These are phyloP conservation scores for Chauna torquata DNA, from an alignment of 2,113 vertebrate species.

Conservation along the genomic window DNA sequence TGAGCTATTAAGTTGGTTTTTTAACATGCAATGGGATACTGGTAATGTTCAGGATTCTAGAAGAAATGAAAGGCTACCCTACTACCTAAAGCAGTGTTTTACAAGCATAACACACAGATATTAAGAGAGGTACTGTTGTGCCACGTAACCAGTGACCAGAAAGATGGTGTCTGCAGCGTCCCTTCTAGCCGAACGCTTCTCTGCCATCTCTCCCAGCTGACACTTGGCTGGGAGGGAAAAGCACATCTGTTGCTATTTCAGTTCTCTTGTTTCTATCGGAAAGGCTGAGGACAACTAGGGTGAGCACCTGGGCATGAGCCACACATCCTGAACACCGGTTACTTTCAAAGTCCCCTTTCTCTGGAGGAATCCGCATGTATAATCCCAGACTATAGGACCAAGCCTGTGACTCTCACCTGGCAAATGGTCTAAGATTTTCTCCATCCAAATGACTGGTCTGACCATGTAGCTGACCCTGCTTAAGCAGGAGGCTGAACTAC, in stretches of 20 bases:
- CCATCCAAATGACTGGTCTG: neutral
- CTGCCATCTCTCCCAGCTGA: neutral
- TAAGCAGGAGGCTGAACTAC: neutral
- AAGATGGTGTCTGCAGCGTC: neutral
- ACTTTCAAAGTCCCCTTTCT: neutral
- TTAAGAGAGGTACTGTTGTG: neutral
- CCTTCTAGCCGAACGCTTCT: neutral
- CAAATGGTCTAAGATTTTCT: neutral
- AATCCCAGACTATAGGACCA: neutral
- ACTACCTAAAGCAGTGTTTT: neutral
- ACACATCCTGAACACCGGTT: neutral
- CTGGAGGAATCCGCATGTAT: neutral
- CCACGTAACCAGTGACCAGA: neutral
- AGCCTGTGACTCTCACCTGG: neutral
- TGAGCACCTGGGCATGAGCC: neutral
- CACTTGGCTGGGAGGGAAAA: neutral
- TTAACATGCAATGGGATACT: neutral
- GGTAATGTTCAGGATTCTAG: neutral
- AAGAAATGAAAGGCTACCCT: neutral
- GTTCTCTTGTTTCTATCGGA: neutral
- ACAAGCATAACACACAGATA: no score
- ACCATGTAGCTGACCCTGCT: neutral
- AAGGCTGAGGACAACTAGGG: neutral
- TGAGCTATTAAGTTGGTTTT: neutral
- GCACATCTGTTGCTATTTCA: neutral